Conservation (phyloP, 1,140 invertebrate species). For the Magallana ariakensis region DNA sequence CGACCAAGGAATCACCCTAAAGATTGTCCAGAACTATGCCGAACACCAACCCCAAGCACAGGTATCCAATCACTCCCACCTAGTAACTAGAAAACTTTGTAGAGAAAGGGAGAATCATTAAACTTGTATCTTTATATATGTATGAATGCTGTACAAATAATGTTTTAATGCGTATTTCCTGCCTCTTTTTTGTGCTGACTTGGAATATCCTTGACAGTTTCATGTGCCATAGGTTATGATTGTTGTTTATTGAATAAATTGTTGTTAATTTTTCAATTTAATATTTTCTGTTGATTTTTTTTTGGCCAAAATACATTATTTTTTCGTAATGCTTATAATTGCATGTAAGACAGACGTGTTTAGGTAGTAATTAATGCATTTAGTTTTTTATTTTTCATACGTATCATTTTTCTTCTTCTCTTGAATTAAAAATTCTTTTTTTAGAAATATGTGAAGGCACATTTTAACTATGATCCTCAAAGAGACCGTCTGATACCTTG, state of each 20-base stretch:
- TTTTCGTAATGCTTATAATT: too few species aligned
- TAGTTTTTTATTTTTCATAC: too few species aligned
- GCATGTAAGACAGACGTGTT: too few species aligned
- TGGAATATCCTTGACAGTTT: conserved; percentile 7
- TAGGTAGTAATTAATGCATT: too few species aligned
- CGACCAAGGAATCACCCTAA: conserved; percentile 89
- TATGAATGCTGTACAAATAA: too few species aligned
- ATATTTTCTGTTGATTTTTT: too few species aligned
- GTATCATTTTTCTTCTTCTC: background rate
- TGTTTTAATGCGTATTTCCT: background rate
- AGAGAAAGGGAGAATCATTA: too few species aligned
- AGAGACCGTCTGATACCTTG: conserved; percentile 94
- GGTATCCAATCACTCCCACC: conserved; percentile 46
- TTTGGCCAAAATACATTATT: too few species aligned
- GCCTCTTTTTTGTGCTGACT: background rate
- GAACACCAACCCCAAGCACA: conserved; percentile 77
- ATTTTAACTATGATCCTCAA: conserved; percentile 94
- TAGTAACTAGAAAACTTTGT: too few species aligned
- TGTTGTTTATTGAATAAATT: background rate
- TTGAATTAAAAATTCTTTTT: background rate
- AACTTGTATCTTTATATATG: too few species aligned
- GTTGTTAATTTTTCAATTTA: background rate
- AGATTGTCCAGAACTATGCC: conserved; percentile 88
- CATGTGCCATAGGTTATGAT: conserved; percentile 12
- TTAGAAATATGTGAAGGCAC: conserved; percentile 95